Evolutionary conservation across 1,140 invertebrate genomes (phyloP).

Genomic region (Drosophila watanabei): DNA sequence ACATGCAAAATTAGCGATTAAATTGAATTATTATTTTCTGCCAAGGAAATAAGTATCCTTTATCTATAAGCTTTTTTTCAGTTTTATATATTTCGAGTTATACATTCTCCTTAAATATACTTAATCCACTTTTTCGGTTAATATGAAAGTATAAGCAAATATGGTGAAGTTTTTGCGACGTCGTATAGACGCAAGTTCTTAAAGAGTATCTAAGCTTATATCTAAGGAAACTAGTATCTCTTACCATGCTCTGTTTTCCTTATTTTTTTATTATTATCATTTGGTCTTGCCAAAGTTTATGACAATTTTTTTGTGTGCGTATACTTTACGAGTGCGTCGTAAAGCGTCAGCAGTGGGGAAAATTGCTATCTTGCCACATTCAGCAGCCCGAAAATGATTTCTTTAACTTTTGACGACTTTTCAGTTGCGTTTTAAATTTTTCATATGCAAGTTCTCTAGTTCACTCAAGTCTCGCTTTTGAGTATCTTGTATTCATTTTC

Average conservation of each 20-base stretch:
- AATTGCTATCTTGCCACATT: conserved; percentile 36
- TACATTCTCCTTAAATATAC: not conserved
- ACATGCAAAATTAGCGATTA: conserved; percentile 18
- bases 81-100: not conserved
- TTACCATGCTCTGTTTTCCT: not conserved
- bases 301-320: conserved; percentile 34
- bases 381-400: conserved; percentile 31
- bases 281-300: conserved; percentile 38
- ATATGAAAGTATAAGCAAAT: not conserved
- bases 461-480: not conserved
- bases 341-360: conserved; percentile 35
- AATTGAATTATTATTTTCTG: conserved; percentile 30
- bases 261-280: conserved; percentile 23
- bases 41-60: no score
- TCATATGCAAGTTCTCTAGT: conserved; percentile 14
- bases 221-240: not conserved
- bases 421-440: conserved; percentile 15
- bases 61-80: not conserved
- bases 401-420: conserved; percentile 30
- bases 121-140: not conserved
- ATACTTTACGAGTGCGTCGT: conserved; percentile 50
- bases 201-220: not conserved
- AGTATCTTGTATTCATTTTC: not conserved
- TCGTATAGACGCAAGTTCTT: not conserved
- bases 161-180: not conserved